Evolutionary conservation across 2,888 invertebrate species (phyloP), one percentile per base, ranked within the genome.

Genomic region (Chaetogeoica ovagalla): DNA sequence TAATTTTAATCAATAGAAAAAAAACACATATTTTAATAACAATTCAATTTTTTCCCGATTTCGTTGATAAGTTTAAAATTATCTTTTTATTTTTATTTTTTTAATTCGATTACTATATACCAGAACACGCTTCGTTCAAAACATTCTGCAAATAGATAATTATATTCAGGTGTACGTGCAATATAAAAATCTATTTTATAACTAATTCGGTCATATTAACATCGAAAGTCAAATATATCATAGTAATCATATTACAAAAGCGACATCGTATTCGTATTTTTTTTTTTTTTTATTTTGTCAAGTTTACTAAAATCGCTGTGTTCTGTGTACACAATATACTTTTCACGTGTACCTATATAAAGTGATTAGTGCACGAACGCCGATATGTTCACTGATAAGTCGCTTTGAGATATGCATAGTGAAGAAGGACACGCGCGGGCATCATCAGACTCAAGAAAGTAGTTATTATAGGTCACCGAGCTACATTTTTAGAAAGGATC

Each of bases 401-500:
- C 9, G 17, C 52, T 21, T 23, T 3, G 39, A 21, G 63, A n/a
- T 23, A 5, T 19, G 52, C 30, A 7, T 19, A 19, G 13, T 8
- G 37, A 30, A 72, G 48, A 37, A 65, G 52, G 55, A 74, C 39
- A 37, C 37, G 30, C 69, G n/a, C 59, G 60, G 55, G 55, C 23
- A 23, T 11, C 23, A 23, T 11, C 19, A 52, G 23, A 19, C 52
- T 5, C 21, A 30, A 68, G 23, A 68, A 52, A 68, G 52, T 68
- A 37, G 57, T 70, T 52, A 30, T 30, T 30, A 39, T 63, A 11
- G 70, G 37, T 70, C 70, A n/a, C 57, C 19, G 13, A 70, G 70
- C 19, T 39, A 70, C 37, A n/a, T 55, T 74, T 65, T 57, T 21
- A 74, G 21, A 74, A 74, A 23, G 19, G 55, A 37, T 37, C 21